A percentile compares a stretch with the other conserved stretches of the same genome.
Evolutionary conservation across 2,113 vertebrate genomes (phyloP).

Genomic region (Crotophaga sulcirostris): DNA sequence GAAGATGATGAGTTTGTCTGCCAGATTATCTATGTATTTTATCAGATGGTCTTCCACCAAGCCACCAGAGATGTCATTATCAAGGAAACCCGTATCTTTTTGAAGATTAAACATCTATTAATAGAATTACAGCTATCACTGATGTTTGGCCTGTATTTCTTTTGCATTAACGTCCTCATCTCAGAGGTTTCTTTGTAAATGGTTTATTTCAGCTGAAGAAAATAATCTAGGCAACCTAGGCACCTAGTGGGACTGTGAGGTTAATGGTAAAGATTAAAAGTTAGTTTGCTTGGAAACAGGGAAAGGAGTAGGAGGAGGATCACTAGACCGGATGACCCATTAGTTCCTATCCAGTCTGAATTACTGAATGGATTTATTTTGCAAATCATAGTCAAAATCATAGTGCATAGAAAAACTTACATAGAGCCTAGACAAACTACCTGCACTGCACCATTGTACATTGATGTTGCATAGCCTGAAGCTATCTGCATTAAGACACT

Average conservation of each 20-base stretch:
- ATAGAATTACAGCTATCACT: not conserved
- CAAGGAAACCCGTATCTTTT: conserved; percentile 97
- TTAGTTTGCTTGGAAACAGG: not conserved
- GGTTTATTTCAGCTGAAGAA: conserved; percentile 1
- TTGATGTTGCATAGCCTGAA: not conserved
- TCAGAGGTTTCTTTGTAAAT: not conserved
- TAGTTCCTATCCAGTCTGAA: not conserved
- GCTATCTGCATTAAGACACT: not conserved
- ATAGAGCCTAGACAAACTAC: not conserved
- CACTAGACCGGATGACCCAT: not conserved
- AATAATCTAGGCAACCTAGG: not conserved
- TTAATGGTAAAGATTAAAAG: not conserved
- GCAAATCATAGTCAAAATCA: not conserved
- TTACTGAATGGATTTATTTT: not conserved
- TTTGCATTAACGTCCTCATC: not conserved
- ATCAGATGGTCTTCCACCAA: conserved; percentile 99
- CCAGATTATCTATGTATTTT: conserved; percentile 99
- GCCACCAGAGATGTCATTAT: conserved; percentile 97
- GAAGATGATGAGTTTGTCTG: conserved; percentile 99
- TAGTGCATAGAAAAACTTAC: not conserved
- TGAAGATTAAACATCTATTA: not conserved
- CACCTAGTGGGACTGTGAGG: not conserved
- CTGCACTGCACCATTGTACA: not conserved
- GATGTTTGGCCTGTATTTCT: not conserved
- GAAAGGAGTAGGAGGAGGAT: not conserved